phyloP scores from a whole-genome alignment of 1,140 invertebrate genomes.

The Araneus ventricosus region DNA sequence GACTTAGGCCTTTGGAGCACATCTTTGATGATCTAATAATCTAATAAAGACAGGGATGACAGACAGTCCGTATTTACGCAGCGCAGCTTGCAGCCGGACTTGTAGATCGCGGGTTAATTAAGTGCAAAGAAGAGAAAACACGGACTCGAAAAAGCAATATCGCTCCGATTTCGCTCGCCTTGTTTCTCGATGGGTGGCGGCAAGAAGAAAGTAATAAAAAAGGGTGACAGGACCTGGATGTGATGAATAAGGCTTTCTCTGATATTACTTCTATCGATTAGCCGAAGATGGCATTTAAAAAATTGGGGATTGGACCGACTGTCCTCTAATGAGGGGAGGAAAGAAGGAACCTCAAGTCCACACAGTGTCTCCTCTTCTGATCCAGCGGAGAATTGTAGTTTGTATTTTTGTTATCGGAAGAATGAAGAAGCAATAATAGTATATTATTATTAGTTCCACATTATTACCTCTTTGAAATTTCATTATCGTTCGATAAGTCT shows the following conservation, averaged over 20 bases:
- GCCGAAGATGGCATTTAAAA: neutral
- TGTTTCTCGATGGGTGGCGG: neutral
- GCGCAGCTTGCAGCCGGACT: neutral
- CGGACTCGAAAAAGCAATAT: neutral
- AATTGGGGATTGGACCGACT: neutral
- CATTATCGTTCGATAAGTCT: no score
- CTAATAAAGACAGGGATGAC: neutral
- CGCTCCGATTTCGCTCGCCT: neutral
- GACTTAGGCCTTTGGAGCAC: neutral
- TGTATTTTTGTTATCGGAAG: no score
- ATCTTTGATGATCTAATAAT: neutral
- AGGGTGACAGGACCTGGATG: neutral
- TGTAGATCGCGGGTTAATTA: neutral
- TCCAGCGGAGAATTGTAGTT: neutral
- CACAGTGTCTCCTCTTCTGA: neutral
- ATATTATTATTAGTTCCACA: no score
- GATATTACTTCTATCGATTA: constrained; percentile 37
- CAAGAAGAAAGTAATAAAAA: neutral
- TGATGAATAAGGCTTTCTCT: constrained; percentile 29
- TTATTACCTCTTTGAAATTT: no score
- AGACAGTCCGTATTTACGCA: neutral
- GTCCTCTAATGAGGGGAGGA: neutral
- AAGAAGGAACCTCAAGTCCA: no score
- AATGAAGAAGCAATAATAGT: no score
- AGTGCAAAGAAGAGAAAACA: neutral